These are phyloP conservation scores for Ormyrus rosae DNA, from an alignment of 2,888 invertebrate species.

Conservation along the genomic window DNA sequence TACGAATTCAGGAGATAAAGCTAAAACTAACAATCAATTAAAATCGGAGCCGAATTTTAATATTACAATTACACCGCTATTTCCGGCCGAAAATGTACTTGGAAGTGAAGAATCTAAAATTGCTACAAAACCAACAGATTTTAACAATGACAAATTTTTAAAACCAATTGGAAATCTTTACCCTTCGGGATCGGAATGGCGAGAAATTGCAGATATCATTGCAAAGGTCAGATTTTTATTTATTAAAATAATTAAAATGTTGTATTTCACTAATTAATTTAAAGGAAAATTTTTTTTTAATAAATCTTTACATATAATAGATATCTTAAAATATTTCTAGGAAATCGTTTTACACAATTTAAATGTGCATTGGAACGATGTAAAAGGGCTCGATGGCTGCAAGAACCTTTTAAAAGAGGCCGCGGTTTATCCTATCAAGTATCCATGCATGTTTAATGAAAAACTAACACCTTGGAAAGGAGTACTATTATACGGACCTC, in stretches of 20 bases:
- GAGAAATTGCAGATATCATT: conserved; percentile 81
- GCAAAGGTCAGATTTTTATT: conserved; percentile 78
- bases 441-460: conserved; percentile 84
- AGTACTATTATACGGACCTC: conserved; percentile 83
- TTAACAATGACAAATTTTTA: conserved; percentile 63
- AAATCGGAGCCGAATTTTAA: conserved; percentile 56
- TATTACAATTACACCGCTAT: conserved; percentile 66
- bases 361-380: conserved; percentile 87
- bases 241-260: background rate
- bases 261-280: background rate
- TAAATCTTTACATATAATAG: conserved; percentile 1
- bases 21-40: conserved; percentile 50
- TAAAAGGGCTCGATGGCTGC: conserved; percentile 85
- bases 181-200: conserved; percentile 78
- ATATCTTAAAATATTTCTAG: conserved; percentile 66
- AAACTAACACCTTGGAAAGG: conserved; percentile 88
- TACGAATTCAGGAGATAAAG: conserved; percentile 37
- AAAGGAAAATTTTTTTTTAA: background rate
- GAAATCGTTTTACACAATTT: conserved; percentile 82
- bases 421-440: conserved; percentile 86
- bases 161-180: conserved; percentile 70
- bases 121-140: conserved; percentile 36
- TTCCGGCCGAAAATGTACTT: conserved; percentile 55
- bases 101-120: conserved; percentile 43
- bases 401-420: conserved; percentile 90